These are phyloP conservation scores for Stegostoma tigrinum DNA, from an alignment of 2,113 vertebrate species.

Conservation along the genomic window DNA sequence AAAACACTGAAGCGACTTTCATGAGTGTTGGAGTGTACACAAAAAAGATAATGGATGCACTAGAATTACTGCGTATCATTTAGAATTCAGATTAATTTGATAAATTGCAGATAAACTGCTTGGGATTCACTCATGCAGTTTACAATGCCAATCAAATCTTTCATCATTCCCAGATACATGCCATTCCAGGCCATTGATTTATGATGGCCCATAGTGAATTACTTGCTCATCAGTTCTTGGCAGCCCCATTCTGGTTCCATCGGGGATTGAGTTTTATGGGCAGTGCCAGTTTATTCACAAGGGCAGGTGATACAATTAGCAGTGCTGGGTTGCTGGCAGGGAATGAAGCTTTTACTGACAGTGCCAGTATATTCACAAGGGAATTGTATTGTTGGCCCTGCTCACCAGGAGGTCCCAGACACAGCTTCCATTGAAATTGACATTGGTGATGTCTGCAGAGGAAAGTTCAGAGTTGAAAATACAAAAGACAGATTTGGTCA, in stretches of 20 bases:
- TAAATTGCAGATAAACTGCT: not conserved
- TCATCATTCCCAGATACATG: not conserved
- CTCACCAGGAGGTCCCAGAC: not conserved
- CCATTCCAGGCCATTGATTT: not conserved
- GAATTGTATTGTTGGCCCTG: not conserved
- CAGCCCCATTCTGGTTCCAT: not conserved
- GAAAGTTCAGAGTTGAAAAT: not conserved
- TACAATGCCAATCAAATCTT: not conserved
- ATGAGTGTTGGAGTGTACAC: not conserved
- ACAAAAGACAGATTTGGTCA: not conserved
- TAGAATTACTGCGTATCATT: not conserved
- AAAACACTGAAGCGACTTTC: not conserved
- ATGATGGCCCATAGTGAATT: not conserved
- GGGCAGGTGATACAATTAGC: not conserved
- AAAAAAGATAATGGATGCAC: not conserved
- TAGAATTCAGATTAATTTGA: not conserved
- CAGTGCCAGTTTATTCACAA: not conserved
- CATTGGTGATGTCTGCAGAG: not conserved
- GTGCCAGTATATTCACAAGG: not conserved
- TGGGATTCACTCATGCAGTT: not conserved
- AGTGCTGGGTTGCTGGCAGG: not conserved
- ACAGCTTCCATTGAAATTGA: not conserved
- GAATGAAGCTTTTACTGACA: not conserved
- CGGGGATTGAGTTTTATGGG: not conserved
- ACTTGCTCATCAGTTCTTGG: not conserved